Conservation (phyloP, 2,797 vertebrate species). For the Danio tinwini region DNA sequence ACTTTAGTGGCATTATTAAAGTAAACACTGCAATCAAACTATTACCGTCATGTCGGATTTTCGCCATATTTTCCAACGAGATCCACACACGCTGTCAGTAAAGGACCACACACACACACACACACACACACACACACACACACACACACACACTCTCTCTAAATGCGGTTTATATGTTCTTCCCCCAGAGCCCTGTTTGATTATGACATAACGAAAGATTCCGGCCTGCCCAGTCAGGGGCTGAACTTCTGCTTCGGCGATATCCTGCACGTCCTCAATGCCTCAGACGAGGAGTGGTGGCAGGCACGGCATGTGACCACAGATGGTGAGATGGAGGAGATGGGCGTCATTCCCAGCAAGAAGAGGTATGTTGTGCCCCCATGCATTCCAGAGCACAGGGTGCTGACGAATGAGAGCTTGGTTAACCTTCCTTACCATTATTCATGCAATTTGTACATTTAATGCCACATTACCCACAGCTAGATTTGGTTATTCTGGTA, state of each 20-base stretch:
- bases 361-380: conserved; percentile 80
- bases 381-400: conserved; percentile 3
- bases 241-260: conserved; percentile 93
- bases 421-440: neutral
- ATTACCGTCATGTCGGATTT: no score
- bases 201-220: conserved; percentile 92
- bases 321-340: conserved; percentile 86
- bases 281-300: conserved; percentile 98
- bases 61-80: no score
- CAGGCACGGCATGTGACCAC: conserved; percentile 93
- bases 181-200: conserved; percentile 90
- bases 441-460: conserved; percentile 4
- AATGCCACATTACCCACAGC: conserved; percentile 29
- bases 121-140: no score
- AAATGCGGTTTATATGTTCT: no score
- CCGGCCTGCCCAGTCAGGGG: conserved; percentile 88
- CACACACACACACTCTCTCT: no score
- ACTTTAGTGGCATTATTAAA: no score
- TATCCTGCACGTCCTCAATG: conserved; percentile 94
- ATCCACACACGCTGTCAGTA: no score
- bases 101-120: no score
- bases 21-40: no score
- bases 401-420: neutral
- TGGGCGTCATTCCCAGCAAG: conserved; percentile 97
- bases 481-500: neutral